Percentiles rank a stretch among this genome's conserved stretches.
phyloP scores from a whole-genome alignment of 1,140 invertebrate species.

The Chrysoperla carnea region DNA sequence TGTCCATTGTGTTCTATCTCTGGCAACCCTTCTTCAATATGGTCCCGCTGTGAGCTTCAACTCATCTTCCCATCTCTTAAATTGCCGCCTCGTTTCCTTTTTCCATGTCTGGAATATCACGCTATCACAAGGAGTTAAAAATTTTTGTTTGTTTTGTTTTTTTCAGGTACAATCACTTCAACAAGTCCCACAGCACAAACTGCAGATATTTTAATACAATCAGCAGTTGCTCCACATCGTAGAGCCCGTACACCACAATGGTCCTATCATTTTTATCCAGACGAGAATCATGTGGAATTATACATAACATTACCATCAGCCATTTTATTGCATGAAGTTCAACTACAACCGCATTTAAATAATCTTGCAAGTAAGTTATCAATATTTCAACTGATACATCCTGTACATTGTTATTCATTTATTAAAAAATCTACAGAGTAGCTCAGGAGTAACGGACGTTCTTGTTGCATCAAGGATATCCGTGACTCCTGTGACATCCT shows the following conservation, averaged over 20 bases:
- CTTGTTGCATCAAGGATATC: no score
- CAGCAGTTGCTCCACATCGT: conserved; percentile 45
- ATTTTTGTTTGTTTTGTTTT: no score
- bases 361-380: conserved; percentile 53
- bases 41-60: no score
- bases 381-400: not conserved
- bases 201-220: conserved; percentile 67
- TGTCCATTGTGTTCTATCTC: no score
- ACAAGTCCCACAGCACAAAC: conserved; percentile 72
- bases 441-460: no score
- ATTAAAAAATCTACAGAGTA: not conserved
- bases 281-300: conserved; percentile 73
- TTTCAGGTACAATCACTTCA: conserved; percentile 52
- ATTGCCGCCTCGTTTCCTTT: no score
- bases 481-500: no score
- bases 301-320: conserved; percentile 76
- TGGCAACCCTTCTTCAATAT: no score
- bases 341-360: conserved; percentile 71
- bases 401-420: not conserved
- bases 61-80: no score
- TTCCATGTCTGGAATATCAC: no score
- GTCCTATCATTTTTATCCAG: conserved; percentile 85
- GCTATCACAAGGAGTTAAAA: no score
- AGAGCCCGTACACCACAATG: conserved; percentile 72
- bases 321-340: conserved; percentile 75